Percentiles rank a stretch among this genome's conserved stretches.
These are phyloP conservation scores for Lasioglossum morio DNA, from an alignment of 2,888 invertebrate genomes.

Conservation along the genomic window DNA sequence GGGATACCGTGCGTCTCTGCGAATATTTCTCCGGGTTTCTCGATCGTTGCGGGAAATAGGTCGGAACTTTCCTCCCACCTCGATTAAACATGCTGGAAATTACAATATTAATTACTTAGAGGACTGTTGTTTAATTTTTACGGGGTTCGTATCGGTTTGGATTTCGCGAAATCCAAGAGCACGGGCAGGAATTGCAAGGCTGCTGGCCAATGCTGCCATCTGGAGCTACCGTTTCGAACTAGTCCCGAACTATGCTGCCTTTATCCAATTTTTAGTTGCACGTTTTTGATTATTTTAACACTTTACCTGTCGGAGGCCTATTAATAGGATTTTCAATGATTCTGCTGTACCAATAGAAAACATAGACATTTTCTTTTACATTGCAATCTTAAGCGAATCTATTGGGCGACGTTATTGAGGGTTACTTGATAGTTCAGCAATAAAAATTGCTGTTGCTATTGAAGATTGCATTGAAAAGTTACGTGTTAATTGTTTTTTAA, in stretches of 20 bases:
- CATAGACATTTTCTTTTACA: too few species aligned
- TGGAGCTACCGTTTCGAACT: conserved; percentile 65
- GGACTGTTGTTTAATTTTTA: not conserved
- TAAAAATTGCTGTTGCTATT: too few species aligned
- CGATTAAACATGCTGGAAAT: not conserved
- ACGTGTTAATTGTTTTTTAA: too few species aligned
- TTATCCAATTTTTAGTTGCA: not conserved
- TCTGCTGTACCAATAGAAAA: too few species aligned
- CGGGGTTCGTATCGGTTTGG: not conserved
- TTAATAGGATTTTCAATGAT: too few species aligned
- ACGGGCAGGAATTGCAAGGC: not conserved
- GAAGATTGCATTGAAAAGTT: too few species aligned
- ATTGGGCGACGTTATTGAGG: too few species aligned
- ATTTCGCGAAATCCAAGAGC: not conserved
- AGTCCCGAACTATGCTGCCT: conserved; percentile 66
- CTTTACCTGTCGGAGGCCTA: too few species aligned
- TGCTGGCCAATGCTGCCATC: conserved; percentile 76
- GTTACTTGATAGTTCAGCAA: too few species aligned
- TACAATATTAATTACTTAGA: not conserved
- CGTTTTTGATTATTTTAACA: not conserved
- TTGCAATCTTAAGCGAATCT: too few species aligned
- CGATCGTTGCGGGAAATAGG: not conserved
- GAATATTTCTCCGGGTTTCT: not conserved
- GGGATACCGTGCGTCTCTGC: not conserved
- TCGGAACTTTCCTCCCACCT: not conserved